Conservation (phyloP, 2,888 invertebrate species). For the Copidosoma aretas region DNA sequence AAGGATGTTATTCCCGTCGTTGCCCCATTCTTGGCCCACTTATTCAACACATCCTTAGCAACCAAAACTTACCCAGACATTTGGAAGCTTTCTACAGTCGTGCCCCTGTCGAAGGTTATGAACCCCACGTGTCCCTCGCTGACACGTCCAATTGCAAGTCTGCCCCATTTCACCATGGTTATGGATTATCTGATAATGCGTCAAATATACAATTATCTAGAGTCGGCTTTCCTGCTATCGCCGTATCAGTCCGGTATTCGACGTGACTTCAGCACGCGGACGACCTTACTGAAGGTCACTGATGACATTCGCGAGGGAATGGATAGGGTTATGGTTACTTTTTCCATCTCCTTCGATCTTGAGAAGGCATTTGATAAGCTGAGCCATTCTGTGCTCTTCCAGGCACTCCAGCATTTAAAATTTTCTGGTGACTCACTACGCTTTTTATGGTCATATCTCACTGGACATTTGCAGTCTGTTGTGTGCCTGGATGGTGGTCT, state of each 20-base stretch:
- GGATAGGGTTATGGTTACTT: neutral
- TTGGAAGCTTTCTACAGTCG: conserved; percentile 2
- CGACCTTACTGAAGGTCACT: neutral
- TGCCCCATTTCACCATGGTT: conserved; percentile 1
- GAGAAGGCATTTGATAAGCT: neutral
- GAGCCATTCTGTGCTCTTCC: neutral
- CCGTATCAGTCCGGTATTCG: neutral
- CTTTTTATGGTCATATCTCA: too few species aligned
- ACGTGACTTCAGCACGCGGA: neutral
- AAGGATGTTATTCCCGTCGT: neutral
- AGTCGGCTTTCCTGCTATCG: neutral
- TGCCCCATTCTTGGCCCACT: neutral
- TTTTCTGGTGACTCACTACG: neutral
- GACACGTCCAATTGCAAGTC: neutral
- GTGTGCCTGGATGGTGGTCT: too few species aligned
- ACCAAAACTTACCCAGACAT: neutral
- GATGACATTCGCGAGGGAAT: too few species aligned
- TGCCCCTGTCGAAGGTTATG: neutral
- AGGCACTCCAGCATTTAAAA: neutral
- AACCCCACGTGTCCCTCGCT: neutral
- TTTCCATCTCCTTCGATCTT: neutral
- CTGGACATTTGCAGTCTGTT: neutral
- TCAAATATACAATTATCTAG: neutral
- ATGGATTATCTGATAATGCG: neutral
- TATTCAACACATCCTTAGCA: conserved; percentile 1